Evolutionary conservation across 2,888 invertebrate species (phyloP).

Genomic region (Papilio protenor): DNA sequence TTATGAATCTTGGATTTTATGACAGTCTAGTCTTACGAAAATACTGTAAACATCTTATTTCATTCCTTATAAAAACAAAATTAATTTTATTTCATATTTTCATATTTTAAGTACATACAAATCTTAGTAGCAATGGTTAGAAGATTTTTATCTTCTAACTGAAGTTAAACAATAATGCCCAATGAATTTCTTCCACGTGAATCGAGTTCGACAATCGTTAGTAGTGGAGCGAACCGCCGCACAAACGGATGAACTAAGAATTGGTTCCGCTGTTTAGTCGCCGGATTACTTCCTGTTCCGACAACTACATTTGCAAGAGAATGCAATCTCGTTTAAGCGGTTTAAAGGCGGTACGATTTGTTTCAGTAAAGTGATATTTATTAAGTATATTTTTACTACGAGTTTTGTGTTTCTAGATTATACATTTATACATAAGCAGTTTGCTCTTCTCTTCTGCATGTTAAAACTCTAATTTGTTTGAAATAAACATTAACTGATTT

Average conservation of each 20-base stretch:
- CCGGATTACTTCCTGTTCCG: conserved; percentile 65
- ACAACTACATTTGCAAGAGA: conserved; percentile 60
- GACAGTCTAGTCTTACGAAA: too few relatives aligned
- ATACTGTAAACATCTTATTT: too few relatives aligned
- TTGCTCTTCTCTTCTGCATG: background rate
- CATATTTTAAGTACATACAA: too few relatives aligned
- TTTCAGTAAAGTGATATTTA: conserved; percentile 35
- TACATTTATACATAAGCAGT: too few relatives aligned
- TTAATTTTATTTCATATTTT: too few relatives aligned
- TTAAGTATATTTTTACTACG: background rate
- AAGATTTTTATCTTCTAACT: background rate
- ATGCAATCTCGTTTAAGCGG: conserved; percentile 63
- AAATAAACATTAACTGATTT: background rate
- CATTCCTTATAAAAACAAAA: too few relatives aligned
- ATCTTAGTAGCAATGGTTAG: too few relatives aligned
- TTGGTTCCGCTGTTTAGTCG: conserved; percentile 80
- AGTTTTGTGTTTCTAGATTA: background rate
- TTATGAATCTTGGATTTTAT: background rate
- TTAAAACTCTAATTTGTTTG: too few relatives aligned
- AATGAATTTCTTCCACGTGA: too few relatives aligned
- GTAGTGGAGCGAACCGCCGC: conserved; percentile 73
- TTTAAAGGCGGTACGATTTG: conserved; percentile 50
- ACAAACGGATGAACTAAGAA: conserved; percentile 77
- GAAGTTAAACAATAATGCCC: too few relatives aligned
- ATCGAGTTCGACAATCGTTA: conserved; percentile 50